Percentiles rank a stretch among this genome's conserved stretches.
Evolutionary conservation across 1,140 invertebrate species (phyloP).

Genomic region (Dufourea novaeangliae): DNA sequence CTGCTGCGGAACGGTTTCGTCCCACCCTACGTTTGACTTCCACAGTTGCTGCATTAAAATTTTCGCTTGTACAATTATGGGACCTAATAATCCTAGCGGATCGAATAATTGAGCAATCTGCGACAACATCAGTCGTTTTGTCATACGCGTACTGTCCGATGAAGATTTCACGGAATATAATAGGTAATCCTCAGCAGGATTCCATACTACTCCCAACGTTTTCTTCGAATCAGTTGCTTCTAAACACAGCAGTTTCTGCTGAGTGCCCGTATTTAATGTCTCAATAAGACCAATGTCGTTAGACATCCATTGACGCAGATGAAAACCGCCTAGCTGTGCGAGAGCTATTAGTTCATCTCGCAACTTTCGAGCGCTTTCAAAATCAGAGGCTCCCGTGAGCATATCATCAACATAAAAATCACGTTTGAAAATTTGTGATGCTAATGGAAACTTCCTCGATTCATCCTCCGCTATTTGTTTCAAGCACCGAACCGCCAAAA

Average conservation of each 20-base stretch:
- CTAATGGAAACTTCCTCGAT: neutral
- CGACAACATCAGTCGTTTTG: slow-evolving; percentile 29
- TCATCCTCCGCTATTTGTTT: neutral
- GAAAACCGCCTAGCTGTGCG: neutral
- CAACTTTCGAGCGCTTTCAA: neutral
- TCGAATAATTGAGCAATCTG: slow-evolving; percentile 39
- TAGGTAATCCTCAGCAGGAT: neutral
- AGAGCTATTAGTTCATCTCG: neutral
- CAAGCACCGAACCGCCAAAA: neutral
- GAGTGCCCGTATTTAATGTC: neutral
- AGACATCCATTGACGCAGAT: slow-evolving; percentile 9
- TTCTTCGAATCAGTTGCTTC: neutral
- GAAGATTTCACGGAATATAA: neutral
- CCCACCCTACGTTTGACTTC: neutral
- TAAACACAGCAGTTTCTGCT: neutral
- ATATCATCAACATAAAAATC: slow-evolving; percentile 25
- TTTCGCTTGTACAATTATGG: slow-evolving; percentile 22
- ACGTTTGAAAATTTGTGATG: neutral
- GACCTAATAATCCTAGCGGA: slow-evolving; percentile 12
- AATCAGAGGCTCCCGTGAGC: neutral
- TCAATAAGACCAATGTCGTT: neutral
- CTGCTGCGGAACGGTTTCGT: neutral
- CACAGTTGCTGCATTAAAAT: slow-evolving; percentile 32
- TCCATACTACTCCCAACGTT: neutral
- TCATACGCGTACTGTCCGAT: neutral